A percentile compares a stretch with the other conserved stretches of the same genome.
phyloP scores from a whole-genome alignment of 2,113 vertebrate species.

The Alethe castanea region DNA sequence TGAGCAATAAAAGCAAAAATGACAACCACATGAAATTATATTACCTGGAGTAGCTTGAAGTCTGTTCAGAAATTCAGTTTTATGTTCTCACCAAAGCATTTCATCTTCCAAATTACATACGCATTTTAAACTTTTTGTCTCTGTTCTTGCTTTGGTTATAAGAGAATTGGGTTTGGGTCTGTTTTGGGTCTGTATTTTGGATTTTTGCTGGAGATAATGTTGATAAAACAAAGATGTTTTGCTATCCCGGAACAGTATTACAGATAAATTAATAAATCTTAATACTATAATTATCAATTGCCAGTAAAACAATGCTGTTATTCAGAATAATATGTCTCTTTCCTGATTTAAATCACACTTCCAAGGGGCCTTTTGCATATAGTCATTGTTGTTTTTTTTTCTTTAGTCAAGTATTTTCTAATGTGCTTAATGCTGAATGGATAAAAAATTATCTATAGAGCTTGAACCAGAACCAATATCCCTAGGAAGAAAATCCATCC shows the following conservation, averaged over 20 bases:
- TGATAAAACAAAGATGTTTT: background rate
- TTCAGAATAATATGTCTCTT: background rate
- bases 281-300: background rate
- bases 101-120: background rate
- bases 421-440: background rate
- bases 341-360: background rate
- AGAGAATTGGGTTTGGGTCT: background rate
- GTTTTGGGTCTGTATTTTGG: background rate
- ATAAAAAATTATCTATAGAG: background rate
- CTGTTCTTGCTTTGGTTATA: background rate
- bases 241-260: background rate
- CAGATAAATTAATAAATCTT: background rate
- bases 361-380: background rate
- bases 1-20: conserved; percentile 3
- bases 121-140: background rate
- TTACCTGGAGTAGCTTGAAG: background rate
- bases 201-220: background rate
- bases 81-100: background rate
- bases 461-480: background rate
- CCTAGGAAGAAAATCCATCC: background rate
- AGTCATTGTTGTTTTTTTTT: background rate
- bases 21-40: background rate
- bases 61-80: conserved; percentile 9
- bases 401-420: background rate
- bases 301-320: background rate